A percentile compares a stretch with the other conserved stretches of the same genome.
Evolutionary conservation across 2,888 invertebrate genomes (phyloP).

Genomic region (Cryptocephalus primarius): DNA sequence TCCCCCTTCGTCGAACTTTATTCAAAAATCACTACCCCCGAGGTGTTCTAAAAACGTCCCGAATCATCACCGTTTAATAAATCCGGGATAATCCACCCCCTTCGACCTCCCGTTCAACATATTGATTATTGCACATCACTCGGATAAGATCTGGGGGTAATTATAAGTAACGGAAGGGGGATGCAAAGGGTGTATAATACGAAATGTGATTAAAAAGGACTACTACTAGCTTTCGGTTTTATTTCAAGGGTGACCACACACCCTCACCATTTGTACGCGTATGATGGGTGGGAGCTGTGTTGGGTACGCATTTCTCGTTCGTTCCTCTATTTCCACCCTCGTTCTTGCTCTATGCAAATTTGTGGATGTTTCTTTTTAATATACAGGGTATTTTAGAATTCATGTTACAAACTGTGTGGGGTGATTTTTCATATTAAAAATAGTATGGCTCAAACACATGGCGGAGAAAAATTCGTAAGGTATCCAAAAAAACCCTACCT

Average conservation of each 20-base stretch:
- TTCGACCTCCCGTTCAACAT: conserved; percentile 4
- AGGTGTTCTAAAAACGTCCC: conserved; percentile 6
- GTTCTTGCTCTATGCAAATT: no score
- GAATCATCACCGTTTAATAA: conserved; percentile 12
- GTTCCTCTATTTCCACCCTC: no score
- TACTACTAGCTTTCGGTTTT: conserved; percentile 15
- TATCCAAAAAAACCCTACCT: no score
- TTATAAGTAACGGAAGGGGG: conserved; percentile 6
- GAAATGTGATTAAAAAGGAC: conserved; percentile 20
- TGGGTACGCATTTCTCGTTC: no score
- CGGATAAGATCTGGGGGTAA: conserved; percentile 12
- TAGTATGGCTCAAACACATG: no score
- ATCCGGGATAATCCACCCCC: conserved; percentile 8
- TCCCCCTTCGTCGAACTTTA: no score
- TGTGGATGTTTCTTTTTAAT: no score
- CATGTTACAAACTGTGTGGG: no score
- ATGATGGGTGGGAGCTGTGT: no score
- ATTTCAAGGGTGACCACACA: conserved; percentile 26
- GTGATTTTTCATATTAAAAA: no score
- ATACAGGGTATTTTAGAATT: no score
- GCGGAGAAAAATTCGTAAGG: no score
- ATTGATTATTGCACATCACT: conserved; percentile 10
- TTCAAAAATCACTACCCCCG: background rate
- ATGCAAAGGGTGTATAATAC: conserved; percentile 13
- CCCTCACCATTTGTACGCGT: conserved; percentile 20